phyloP scores from a whole-genome alignment of 1,140 invertebrate species.

The Hypothenemus hampei region DNA sequence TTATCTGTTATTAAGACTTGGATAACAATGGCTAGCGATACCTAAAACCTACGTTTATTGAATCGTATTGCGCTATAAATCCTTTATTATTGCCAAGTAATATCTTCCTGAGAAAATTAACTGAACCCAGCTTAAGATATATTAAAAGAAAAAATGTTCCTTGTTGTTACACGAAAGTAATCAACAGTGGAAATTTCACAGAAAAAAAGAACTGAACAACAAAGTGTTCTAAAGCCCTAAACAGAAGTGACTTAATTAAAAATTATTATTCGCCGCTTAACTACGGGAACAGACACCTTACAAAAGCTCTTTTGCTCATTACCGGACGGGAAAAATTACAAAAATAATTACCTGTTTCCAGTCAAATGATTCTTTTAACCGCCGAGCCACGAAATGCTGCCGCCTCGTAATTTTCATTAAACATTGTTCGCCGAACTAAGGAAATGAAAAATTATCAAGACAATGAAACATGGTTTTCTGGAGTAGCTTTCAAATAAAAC shows the following conservation, averaged over 20 bases:
- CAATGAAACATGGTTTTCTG: conserved; percentile 34
- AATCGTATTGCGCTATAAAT: too few species aligned
- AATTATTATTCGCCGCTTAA: conserved; percentile 14
- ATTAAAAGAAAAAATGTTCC: too few species aligned
- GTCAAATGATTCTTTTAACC: conserved; percentile 29
- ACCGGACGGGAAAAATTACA: conserved; percentile 26
- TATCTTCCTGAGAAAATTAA: too few species aligned
- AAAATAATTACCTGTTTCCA: conserved; percentile 35
- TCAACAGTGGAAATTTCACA: too few species aligned
- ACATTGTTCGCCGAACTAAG: conserved; percentile 23
- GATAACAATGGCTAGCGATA: too few species aligned
- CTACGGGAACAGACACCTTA: conserved; percentile 24
- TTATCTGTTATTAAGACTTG: too few species aligned
- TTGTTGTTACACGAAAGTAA: too few species aligned
- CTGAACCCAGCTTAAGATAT: too few species aligned
- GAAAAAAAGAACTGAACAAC: too few species aligned
- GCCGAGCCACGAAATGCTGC: conserved; percentile 17
- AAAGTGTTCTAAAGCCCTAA: neutral
- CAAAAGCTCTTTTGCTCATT: conserved; percentile 24
- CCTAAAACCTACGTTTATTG: too few species aligned
- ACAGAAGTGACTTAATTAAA: conserved; percentile 22
- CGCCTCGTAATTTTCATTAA: conserved; percentile 34
- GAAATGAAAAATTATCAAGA: conserved; percentile 38
- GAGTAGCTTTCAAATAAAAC: conserved; percentile 34
- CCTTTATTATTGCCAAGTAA: too few species aligned